phyloP scores from a whole-genome alignment of 2,797 vertebrate genomes.

The Cyclopterus lumpus region DNA sequence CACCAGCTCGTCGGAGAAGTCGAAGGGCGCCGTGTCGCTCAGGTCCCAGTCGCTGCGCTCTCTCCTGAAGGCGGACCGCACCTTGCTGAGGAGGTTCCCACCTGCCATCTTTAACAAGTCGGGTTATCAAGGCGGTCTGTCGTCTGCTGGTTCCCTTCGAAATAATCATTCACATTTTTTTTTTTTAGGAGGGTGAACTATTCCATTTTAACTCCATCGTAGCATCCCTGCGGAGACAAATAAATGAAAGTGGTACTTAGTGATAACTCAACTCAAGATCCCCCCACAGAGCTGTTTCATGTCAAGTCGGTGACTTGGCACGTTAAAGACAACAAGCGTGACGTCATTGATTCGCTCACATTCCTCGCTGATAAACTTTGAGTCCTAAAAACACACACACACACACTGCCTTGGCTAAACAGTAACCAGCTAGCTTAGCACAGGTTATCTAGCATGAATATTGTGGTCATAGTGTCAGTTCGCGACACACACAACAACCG shows the following conservation, averaged over 20 bases:
- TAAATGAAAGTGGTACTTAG: background rate
- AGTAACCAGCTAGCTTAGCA: slow-evolving; percentile 51
- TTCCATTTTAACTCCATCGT: slow-evolving; percentile 5
- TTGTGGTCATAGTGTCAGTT: background rate
- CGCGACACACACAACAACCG: background rate
- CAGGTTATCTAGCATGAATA: slow-evolving; percentile 13
- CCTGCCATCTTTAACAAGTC: slow-evolving; percentile 73
- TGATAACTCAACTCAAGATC: background rate
- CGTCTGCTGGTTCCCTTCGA: background rate
- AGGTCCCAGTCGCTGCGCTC: slow-evolving; percentile 83
- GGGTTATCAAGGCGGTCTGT: background rate
- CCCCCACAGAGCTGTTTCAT: background rate
- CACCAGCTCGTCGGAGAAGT: slow-evolving; percentile 85
- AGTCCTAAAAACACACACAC: background rate
- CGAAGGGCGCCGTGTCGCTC: slow-evolving; percentile 91
- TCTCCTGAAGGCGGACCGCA: slow-evolving; percentile 80
- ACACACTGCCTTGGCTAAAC: no score
- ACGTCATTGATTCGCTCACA: background rate
- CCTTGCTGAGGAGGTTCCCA: slow-evolving; percentile 71
- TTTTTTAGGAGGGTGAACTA: background rate
- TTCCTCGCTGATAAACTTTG: slow-evolving; percentile 15
- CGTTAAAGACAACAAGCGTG: no score
- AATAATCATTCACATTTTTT: slow-evolving; percentile 49
- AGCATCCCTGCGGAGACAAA: slow-evolving; percentile 23
- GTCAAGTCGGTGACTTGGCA: no score